These are phyloP conservation scores for Thamnophis elegans DNA, from an alignment of 2,797 vertebrate species.

Conservation along the genomic window DNA sequence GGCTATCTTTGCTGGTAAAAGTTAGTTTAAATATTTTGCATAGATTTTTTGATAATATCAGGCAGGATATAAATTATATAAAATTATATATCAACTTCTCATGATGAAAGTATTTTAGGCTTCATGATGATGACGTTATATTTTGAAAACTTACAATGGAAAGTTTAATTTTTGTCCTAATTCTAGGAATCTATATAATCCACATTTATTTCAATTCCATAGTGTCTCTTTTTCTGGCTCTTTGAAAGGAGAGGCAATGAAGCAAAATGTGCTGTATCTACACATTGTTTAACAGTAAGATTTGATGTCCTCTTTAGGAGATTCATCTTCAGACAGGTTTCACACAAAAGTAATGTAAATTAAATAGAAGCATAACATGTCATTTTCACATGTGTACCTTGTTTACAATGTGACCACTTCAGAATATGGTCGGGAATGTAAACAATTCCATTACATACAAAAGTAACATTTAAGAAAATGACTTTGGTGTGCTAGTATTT, in stretches of 20 bases:
- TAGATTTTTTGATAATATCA: not conserved
- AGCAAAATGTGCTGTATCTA: not conserved
- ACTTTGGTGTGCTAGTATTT: not conserved
- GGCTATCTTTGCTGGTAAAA: constrained; percentile 36
- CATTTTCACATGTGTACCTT: not conserved
- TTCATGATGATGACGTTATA: not conserved
- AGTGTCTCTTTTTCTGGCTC: not conserved
- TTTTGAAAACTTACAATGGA: not conserved
- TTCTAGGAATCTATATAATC: not conserved
- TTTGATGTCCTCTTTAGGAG: not conserved
- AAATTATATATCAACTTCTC: not conserved
- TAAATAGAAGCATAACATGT: not conserved
- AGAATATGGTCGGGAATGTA: not conserved
- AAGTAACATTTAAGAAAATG: not conserved
- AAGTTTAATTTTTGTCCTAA: constrained; percentile 6
- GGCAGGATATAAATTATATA: not conserved
- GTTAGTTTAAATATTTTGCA: not conserved
- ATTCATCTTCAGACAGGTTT: not conserved
- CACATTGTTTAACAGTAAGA: not conserved
- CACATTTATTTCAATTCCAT: not conserved
- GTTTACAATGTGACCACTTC: not conserved
- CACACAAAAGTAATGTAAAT: not conserved
- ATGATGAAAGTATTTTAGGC: not conserved
- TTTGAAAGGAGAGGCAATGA: not conserved
- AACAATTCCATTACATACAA: not conserved